phyloP scores from a whole-genome alignment of 2,797 vertebrate species.

The Tangara arthus region DNA sequence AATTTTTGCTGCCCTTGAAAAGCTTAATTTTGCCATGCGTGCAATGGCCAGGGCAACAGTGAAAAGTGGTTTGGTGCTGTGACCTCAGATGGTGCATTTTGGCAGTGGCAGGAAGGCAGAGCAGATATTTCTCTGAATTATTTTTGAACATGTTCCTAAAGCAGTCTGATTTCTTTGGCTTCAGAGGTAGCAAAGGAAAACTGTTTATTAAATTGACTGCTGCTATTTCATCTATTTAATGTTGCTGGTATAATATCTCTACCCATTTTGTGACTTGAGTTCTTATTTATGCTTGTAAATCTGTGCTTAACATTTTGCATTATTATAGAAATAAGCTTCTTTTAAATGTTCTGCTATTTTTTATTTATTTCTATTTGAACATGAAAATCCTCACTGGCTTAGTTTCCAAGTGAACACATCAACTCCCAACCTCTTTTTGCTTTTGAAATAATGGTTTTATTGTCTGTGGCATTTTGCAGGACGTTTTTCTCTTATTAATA shows the following conservation, averaged over 20 bases:
- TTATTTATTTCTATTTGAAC: constrained; percentile 26
- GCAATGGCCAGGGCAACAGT: neutral
- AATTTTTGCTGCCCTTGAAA: neutral
- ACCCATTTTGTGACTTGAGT: neutral
- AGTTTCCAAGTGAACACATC: neutral
- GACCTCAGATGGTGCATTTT: neutral
- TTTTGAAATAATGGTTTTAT: neutral
- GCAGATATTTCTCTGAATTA: neutral
- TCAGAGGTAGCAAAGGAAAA: neutral
- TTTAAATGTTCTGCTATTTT: constrained; percentile 36
- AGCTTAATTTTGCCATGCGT: neutral
- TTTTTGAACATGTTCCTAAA: neutral
- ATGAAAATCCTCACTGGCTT: constrained; percentile 18
- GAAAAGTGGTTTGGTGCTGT: neutral
- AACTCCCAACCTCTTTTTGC: neutral
- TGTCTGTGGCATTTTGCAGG: constrained; percentile 8
- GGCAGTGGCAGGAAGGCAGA: neutral
- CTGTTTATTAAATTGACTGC: neutral
- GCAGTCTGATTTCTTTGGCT: neutral
- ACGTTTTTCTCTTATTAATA: neutral
- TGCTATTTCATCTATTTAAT: constrained; percentile 30
- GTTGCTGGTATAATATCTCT: neutral
- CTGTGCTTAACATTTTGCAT: constrained; percentile 42
- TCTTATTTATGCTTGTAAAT: constrained; percentile 45
- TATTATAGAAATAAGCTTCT: constrained; percentile 56